phyloP scores from a whole-genome alignment of 2,888 invertebrate species.

The Ganaspis brasiliensis region DNA sequence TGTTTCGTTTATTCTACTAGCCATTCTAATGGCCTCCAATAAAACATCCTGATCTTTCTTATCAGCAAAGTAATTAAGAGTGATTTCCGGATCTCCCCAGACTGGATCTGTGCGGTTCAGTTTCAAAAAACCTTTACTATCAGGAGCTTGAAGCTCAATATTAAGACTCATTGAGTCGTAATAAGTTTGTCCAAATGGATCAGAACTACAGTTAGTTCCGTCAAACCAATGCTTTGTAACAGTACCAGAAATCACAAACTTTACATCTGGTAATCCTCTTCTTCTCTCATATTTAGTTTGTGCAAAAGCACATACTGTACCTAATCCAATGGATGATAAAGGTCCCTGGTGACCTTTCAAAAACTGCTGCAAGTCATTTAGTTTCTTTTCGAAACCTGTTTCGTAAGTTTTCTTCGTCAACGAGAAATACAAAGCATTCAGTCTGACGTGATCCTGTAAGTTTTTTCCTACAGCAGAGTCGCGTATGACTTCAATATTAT shows the following conservation, averaged over 20 bases:
- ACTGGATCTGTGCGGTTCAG: slow-evolving; percentile 58
- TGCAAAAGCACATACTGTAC: slow-evolving; percentile 84
- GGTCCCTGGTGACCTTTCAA: slow-evolving; percentile 83
- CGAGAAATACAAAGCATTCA: slow-evolving; percentile 77
- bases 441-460: slow-evolving; percentile 92
- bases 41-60: slow-evolving; percentile 88
- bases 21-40: slow-evolving; percentile 92
- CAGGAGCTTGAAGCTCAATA: slow-evolving; percentile 80
- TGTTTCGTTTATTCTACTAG: slow-evolving; percentile 87
- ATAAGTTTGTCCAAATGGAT: slow-evolving; percentile 70
- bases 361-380: slow-evolving; percentile 80
- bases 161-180: slow-evolving; percentile 80
- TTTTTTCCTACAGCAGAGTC: slow-evolving; percentile 90
- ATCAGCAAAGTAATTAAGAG: slow-evolving; percentile 95
- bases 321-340: slow-evolving; percentile 93
- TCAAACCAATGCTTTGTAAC: slow-evolving; percentile 77
- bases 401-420: slow-evolving; percentile 70
- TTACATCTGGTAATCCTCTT: slow-evolving; percentile 9
- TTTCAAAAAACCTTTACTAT: slow-evolving; percentile 58
- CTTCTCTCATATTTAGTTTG: slow-evolving; percentile 37
- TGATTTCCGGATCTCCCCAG: slow-evolving; percentile 86
- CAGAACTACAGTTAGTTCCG: slow-evolving; percentile 77
- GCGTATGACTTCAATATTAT: slow-evolving; percentile 88
- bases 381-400: slow-evolving; percentile 70
- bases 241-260: slow-evolving; percentile 2